Conservation (phyloP, 2,888 invertebrate genomes). For the Physocephala rufipes region DNA sequence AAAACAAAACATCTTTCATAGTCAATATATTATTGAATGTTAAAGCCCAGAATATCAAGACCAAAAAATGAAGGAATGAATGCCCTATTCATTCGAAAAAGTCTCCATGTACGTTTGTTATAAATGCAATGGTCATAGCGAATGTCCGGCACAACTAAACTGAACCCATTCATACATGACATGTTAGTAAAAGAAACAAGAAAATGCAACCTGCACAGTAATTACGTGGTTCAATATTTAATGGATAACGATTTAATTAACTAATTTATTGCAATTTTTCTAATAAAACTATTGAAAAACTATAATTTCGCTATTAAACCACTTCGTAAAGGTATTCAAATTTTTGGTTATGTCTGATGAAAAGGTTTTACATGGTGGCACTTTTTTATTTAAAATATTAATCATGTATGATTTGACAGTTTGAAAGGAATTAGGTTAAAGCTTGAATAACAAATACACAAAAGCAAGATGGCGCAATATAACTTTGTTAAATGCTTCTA, state of each 20-base stretch:
- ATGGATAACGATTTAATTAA: not conserved
- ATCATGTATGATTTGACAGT: slow-evolving; percentile 6
- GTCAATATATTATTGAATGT: too few relatives aligned
- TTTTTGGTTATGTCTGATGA: not conserved
- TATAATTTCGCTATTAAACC: not conserved
- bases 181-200: not conserved
- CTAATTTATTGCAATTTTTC: not conserved
- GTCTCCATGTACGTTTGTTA: not conserved
- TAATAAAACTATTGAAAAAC: not conserved
- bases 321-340: not conserved
- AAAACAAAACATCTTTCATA: too few relatives aligned
- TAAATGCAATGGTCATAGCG: not conserved
- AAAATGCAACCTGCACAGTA: not conserved
- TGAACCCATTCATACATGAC: not conserved
- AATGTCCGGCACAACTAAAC: not conserved
- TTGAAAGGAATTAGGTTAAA: slow-evolving; percentile 15
- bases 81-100: not conserved
- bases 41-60: too few relatives aligned
- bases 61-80: too few relatives aligned
- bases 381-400: not conserved
- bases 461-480: slow-evolving; percentile 22
- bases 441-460: not conserved
- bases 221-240: not conserved
- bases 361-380: slow-evolving; percentile 5
- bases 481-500: not conserved